A percentile compares a stretch with the other conserved stretches of the same genome.
phyloP scores from a whole-genome alignment of 2,888 invertebrate genomes.

The Deilephila elpenor region DNA sequence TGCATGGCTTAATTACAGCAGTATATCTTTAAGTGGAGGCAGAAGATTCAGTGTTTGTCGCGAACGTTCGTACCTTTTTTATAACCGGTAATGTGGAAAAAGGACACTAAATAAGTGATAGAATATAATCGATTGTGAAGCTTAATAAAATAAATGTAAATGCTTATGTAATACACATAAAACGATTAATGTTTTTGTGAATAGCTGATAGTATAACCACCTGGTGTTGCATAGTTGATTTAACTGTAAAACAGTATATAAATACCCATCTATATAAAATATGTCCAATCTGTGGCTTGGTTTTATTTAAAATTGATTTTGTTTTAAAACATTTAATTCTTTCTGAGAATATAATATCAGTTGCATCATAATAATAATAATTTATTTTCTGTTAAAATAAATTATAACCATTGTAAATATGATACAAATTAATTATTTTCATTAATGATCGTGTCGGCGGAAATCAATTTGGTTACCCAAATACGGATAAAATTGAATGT shows the following conservation, averaged over 20 bases:
- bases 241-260: constrained; percentile 30
- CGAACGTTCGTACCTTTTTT: neutral
- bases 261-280: constrained; percentile 29
- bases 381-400: neutral
- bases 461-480: neutral
- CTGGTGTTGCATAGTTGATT: constrained; percentile 28
- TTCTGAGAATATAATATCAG: neutral
- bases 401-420: neutral
- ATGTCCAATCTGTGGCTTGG: neutral
- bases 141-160: constrained; percentile 42
- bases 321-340: neutral
- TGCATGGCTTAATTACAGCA: constrained; percentile 43
- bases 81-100: neutral
- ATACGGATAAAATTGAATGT: constrained; percentile 43
- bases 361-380: neutral
- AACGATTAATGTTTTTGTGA: constrained; percentile 28
- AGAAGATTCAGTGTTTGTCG: constrained; percentile 36
- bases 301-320: neutral
- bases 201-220: constrained; percentile 25
- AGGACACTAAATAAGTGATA: constrained; percentile 33
- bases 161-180: constrained; percentile 42
- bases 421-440: neutral
- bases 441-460: neutral
- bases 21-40: constrained; percentile 38
- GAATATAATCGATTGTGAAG: constrained; percentile 22